Conservation (phyloP, 92 coral and sea anemone genomes). For the Anthopleura xanthogrammica region DNA sequence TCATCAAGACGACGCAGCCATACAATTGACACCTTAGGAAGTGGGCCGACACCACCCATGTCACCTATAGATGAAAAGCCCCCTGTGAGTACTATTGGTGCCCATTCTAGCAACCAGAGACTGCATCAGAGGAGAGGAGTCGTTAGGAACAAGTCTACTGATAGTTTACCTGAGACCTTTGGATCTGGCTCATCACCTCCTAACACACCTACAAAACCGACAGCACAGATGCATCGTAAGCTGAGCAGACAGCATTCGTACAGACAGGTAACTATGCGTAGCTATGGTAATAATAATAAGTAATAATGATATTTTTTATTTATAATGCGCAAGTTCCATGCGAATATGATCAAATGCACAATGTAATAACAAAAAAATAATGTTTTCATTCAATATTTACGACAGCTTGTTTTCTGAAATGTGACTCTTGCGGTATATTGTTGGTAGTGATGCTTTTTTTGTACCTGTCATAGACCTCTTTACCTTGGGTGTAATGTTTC, state of each 20-base stretch:
- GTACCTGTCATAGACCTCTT: too few relatives aligned
- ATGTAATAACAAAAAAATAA: too few relatives aligned
- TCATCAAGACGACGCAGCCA: constrained; percentile 49
- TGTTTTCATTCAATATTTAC: too few relatives aligned
- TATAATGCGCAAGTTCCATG: too few relatives aligned
- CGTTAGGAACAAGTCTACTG: constrained; percentile 36
- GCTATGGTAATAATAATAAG: too few relatives aligned
- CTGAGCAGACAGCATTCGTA: constrained; percentile 60
- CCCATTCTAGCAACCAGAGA: constrained; percentile 34
- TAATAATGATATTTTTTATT: too few relatives aligned
- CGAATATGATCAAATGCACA: too few relatives aligned
- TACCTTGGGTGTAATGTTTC: too few relatives aligned
- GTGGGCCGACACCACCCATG: constrained; percentile 56
- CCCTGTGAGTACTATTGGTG: not conserved
- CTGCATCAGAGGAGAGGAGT: not conserved
- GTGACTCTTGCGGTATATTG: too few relatives aligned
- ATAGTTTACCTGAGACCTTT: constrained; percentile 51
- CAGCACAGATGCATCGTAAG: constrained; percentile 32
- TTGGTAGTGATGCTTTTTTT: too few relatives aligned
- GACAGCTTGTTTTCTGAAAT: too few relatives aligned
- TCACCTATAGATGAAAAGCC: constrained; percentile 60
- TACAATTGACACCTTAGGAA: constrained; percentile 40
- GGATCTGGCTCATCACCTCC: constrained; percentile 41
- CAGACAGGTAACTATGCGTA: constrained; percentile 59
- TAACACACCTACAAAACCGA: constrained; percentile 50